phyloP scores from a whole-genome alignment of 2,113 vertebrate genomes.

The Gopherus evgoodei region DNA sequence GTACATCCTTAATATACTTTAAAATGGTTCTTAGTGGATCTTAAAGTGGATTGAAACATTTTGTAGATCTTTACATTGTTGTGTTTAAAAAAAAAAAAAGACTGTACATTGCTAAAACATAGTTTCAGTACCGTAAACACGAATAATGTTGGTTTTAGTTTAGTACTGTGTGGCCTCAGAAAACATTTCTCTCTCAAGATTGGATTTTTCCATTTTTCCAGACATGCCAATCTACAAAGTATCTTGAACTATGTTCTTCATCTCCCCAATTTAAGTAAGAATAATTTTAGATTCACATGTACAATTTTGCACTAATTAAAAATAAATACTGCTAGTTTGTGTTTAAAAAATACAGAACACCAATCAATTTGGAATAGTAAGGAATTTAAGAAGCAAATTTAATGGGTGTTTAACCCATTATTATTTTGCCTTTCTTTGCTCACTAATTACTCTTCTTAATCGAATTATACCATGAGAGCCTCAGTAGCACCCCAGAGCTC shows the following conservation, averaged over 20 bases:
- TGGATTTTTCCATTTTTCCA: not conserved
- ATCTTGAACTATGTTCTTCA: not conserved
- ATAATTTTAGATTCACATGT: not conserved
- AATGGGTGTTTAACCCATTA: not conserved
- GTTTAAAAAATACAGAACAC: conserved; percentile 13
- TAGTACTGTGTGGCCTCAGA: not conserved
- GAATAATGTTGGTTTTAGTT: not conserved
- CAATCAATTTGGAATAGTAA: not conserved
- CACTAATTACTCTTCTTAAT: not conserved
- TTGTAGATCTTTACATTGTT: conserved; percentile 50
- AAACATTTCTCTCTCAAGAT: conserved; percentile 4
- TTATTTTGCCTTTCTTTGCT: not conserved
- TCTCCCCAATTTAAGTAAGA: not conserved
- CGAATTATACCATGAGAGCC: not conserved
- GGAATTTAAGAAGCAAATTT: not conserved
- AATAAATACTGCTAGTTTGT: conserved; percentile 22
- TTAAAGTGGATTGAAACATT: conserved; percentile 29
- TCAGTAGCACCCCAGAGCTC: not conserved
- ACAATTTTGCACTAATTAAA: not conserved
- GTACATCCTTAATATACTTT: conserved; percentile 27
- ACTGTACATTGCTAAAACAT: not conserved
- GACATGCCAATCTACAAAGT: not conserved
- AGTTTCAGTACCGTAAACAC: conserved; percentile 3
- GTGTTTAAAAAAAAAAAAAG: conserved; percentile 2
- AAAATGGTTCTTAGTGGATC: conserved; percentile 32